Percentiles rank a stretch among this genome's conserved stretches.
These are phyloP conservation scores for Rapana venosa DNA, from an alignment of 2,888 invertebrate genomes.

Conservation along the genomic window DNA sequence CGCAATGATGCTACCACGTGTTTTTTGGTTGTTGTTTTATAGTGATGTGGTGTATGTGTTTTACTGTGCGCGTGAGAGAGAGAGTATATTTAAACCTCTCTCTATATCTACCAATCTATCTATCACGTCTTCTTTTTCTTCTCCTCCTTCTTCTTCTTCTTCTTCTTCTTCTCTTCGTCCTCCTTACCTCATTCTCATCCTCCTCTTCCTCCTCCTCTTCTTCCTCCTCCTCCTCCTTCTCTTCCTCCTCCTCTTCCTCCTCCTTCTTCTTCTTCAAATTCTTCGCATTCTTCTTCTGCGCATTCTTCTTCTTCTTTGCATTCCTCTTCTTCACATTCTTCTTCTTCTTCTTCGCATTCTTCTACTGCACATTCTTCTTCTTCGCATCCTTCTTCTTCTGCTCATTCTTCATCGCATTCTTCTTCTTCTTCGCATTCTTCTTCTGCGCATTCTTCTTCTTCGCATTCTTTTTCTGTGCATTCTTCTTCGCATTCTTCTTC, in stretches of 20 bases:
- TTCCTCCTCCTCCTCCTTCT: background rate
- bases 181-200: too few species aligned
- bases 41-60: background rate
- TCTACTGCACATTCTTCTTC: background rate
- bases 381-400: too few species aligned
- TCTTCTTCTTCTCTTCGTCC: background rate
- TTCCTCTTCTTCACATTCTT: too few species aligned
- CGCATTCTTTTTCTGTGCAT: background rate
- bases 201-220: too few species aligned
- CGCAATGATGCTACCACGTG: background rate
- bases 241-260: background rate
- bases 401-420: too few species aligned
- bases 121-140: background rate
- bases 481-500: background rate
- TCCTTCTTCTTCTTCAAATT: background rate
- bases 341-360: background rate
- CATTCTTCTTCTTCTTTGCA: background rate
- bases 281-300: background rate
- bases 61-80: too few species aligned
- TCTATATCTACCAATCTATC: background rate
- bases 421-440: background rate
- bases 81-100: background rate
- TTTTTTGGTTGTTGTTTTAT: background rate
- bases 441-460: background rate
- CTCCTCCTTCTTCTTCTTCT: background rate